These are phyloP conservation scores for Centruroides vittatus DNA, from an alignment of 1,140 invertebrate genomes.

Conservation along the genomic window DNA sequence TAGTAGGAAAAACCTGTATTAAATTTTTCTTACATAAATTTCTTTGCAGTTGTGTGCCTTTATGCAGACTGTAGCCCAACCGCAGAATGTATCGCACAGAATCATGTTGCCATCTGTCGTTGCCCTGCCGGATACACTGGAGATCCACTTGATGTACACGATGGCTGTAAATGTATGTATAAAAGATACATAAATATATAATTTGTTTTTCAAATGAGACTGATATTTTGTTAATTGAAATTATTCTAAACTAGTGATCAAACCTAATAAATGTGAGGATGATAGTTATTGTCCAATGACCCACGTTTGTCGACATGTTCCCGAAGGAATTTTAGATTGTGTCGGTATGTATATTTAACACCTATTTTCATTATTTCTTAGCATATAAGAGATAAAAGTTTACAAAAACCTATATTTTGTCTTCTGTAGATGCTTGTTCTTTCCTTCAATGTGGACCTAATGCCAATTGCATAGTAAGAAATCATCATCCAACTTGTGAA, in stretches of 20 bases:
- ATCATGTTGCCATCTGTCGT: slow-evolving; percentile 38
- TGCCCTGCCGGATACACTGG: slow-evolving; percentile 65
- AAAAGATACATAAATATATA: background rate
- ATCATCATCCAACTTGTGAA: slow-evolving; percentile 69
- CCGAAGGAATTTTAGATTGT: slow-evolving; percentile 17
- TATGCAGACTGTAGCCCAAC: slow-evolving; percentile 53
- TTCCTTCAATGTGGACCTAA: slow-evolving; percentile 84
- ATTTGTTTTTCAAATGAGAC: background rate
- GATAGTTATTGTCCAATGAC: slow-evolving; percentile 53
- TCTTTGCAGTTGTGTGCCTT: slow-evolving; percentile 13
- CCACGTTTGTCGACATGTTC: slow-evolving; percentile 31
- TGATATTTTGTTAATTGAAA: background rate
- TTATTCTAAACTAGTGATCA: slow-evolving; percentile 1
- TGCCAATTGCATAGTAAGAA: slow-evolving; percentile 63
- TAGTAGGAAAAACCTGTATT: background rate
- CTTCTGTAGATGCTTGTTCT: slow-evolving; percentile 52
- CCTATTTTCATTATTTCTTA: background rate
- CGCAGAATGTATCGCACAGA: slow-evolving; percentile 60
- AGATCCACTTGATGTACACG: slow-evolving; percentile 49
- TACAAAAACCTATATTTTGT: background rate
- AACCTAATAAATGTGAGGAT: slow-evolving; percentile 15
- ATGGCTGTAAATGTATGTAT: slow-evolving; percentile 43
- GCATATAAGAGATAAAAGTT: background rate
- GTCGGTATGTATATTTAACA: slow-evolving; percentile 4
- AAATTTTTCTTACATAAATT: background rate